Evolutionary conservation across 2,888 invertebrate genomes (phyloP).

Genomic region (Spisula solida): DNA sequence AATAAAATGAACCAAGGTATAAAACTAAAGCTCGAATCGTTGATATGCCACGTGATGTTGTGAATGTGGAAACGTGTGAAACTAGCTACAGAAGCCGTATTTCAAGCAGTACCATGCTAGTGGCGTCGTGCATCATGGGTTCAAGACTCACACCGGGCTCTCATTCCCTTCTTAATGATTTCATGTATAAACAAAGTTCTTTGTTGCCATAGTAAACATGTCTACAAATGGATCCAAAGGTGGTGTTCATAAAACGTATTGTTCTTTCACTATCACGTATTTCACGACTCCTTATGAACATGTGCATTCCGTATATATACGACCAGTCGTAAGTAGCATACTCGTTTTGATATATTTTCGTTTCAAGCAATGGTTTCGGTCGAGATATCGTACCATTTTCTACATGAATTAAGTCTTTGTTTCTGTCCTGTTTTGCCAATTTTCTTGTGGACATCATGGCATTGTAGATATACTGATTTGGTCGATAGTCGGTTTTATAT

Average conservation of each 20-base stretch:
- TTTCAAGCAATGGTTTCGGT: neutral
- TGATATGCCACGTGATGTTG: too few species aligned
- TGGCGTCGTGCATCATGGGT: too few species aligned
- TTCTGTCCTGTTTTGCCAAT: slow-evolving; percentile 12
- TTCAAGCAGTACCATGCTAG: too few species aligned
- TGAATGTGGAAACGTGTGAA: too few species aligned
- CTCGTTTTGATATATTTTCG: neutral
- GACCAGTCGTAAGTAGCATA: slow-evolving; percentile 28
- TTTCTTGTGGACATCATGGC: slow-evolving; percentile 29
- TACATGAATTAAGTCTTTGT: slow-evolving; percentile 47
- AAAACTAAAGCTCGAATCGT: too few species aligned
- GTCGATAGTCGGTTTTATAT: slow-evolving; percentile 26
- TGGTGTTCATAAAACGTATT: slow-evolving; percentile 34
- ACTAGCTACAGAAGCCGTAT: too few species aligned
- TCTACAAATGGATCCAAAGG: slow-evolving; percentile 32
- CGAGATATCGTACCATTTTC: slow-evolving; percentile 37
- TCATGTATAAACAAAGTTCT: slow-evolving; percentile 25
- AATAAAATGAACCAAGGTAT: too few species aligned
- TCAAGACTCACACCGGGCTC: too few species aligned
- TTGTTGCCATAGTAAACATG: too few species aligned
- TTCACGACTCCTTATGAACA: neutral
- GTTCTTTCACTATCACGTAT: slow-evolving; percentile 27
- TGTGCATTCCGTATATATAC: slow-evolving; percentile 32
- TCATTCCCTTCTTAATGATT: too few species aligned
- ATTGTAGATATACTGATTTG: slow-evolving; percentile 29